Evolutionary conservation across 2,113 vertebrate species (phyloP).

Genomic region (Galeopterus variegatus): DNA sequence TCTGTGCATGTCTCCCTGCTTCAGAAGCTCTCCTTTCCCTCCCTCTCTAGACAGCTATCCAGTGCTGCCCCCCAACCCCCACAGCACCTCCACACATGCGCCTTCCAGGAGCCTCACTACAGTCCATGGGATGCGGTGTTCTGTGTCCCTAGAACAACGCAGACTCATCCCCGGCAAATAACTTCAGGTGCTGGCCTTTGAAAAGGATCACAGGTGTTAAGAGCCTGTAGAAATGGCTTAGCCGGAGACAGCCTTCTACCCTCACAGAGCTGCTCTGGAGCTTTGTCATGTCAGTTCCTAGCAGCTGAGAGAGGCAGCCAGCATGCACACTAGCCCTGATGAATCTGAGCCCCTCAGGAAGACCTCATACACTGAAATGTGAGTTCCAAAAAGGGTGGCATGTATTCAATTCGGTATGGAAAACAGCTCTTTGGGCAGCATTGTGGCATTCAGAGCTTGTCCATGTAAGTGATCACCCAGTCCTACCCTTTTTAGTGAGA

Average conservation of each 20-base stretch:
- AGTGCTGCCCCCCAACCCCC: no score
- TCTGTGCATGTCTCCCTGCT: neutral
- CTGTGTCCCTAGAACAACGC: no score
- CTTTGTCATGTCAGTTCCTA: neutral
- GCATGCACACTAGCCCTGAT: rapidly evolving
- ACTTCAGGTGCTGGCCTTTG: neutral
- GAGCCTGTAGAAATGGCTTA: neutral
- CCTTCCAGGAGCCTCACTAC: neutral
- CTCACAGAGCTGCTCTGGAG: neutral
- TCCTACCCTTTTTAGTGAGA: neutral
- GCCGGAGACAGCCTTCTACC: neutral
- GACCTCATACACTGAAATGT: neutral
- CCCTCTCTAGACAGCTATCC: neutral
- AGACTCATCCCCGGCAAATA: neutral
- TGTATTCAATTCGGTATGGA: neutral
- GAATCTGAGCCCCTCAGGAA: neutral
- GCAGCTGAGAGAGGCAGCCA: neutral
- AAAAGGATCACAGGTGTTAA: neutral
- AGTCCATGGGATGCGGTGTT: rapidly evolving
- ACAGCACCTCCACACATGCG: neutral
- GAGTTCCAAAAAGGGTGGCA: neutral
- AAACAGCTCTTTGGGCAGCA: neutral
- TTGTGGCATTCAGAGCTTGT: neutral
- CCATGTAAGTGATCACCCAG: neutral
- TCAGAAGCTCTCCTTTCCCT: no score